Base-by-base conservation (phyloP, 2,113 vertebrate species). In the Telmatochromis bifrenatus region DNA sequence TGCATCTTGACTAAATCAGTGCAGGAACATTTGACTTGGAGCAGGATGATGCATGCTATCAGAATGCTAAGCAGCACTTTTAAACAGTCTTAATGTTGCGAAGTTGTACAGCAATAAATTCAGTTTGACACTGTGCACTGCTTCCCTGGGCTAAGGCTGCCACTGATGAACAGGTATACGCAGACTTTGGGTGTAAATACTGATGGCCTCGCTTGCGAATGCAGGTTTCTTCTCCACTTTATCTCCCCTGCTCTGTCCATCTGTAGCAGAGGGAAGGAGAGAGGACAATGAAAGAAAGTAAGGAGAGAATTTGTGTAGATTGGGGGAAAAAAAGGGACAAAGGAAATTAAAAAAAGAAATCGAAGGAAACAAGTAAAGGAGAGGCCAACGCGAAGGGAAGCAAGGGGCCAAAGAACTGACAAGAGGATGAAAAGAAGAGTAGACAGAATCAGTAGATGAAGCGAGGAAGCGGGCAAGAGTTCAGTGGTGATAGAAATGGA, bases 51-150 rank as follows among this genome's bases (percentile, higher is more conserved):
- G 83, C 53, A 87, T 91, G 89, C 87, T 82, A 91, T 89, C 73
- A 83, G 92, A 94, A 94, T 94, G 91, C 86, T 91, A 91, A 94
- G 84, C 89, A 94, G 93, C 70, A 26, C 33, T 84, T 93, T 92
- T 91, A 89, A 93, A 89, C 87, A 89, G 86, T 79, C 87, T 90
- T 92, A 92, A 93, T 93, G 90, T 60, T 87, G 86, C 58, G 58
- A 90, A 86, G 81, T 85, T 87, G 87, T 55, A 86, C 55, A 54
- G 86, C 87, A 79, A 92, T 93, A 87, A 86, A 95, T 95, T 89
- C 83, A 28, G 84, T 90, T 84, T 94, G 93, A 93, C 92, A 92
- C 85, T 49, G 81, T 14, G 83, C 21, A 79, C 83, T 80, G 86
- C 81, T 85, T 92, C 88, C 65, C 79, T 65, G 45, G 65, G 45